Evolutionary conservation across 2,888 invertebrate species (phyloP), one percentile per base, ranked within the genome.

Genomic region (Camponotus fellah): DNA sequence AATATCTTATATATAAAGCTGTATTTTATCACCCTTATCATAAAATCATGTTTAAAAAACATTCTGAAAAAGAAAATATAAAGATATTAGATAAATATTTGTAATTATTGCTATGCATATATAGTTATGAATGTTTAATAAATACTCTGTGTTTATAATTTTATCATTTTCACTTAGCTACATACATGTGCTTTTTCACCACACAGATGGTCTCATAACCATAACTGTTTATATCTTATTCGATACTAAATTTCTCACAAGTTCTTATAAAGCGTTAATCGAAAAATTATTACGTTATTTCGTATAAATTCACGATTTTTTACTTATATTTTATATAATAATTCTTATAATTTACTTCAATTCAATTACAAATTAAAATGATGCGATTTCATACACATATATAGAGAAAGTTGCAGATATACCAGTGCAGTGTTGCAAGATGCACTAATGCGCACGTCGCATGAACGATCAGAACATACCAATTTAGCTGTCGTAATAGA

Each of bases 21-120:
- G 17, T 17, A n/a, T 21, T 6, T 60, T 60, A 46, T 71, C 60
- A 72, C 4, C 32, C 49, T 72, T 34, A 40, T 71, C 10, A 21
- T 12, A n/a, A 14, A 65, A 68, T 49, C 37, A 77, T 3, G 17
- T 17, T 26, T 32, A 17, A 17, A 77, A 49, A n/a, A 26, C 75
- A 71, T 75, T 60, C 88, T 88, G 75, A 62, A 53, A 53, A 85
- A 87, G n/a, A 71, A 81, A 83, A 82, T 34, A 34, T 14, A 37
- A 14, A 10, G 26, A 46, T 14, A 26, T 46, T 46, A 34, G 3
- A 34, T 34, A 49, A 37, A 56, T 71, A 46, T 8, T 46, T 37
- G 5, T 21, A 37, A 72, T 4, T 12, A 10, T 58, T 69, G n/a
- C 10, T 46, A 58, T 14, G 6, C 6, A 6, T 49, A 49, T 53